Conservation (phyloP, 2,113 vertebrate species). For the Ursus arctos region DNA sequence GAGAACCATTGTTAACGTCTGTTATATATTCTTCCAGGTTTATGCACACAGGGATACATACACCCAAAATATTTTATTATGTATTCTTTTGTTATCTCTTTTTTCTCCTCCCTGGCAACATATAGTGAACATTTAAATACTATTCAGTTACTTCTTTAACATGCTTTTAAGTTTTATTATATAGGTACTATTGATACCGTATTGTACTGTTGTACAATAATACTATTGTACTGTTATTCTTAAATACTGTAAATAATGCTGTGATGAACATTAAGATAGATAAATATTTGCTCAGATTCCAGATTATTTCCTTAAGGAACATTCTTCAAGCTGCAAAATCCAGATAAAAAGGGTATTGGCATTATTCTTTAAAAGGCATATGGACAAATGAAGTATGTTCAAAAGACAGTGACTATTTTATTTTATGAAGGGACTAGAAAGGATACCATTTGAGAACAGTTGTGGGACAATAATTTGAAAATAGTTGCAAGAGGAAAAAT, state of each 20-base stretch:
- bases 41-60: neutral
- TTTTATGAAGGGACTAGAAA: neutral
- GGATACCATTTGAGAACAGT: neutral
- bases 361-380: neutral
- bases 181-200: neutral
- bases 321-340: neutral
- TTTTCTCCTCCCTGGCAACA: neutral
- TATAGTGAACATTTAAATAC: neutral
- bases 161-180: neutral
- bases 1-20: neutral
- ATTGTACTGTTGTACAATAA: neutral
- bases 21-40: neutral
- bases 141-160: neutral
- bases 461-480: neutral
- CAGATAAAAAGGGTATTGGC: neutral
- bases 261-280: neutral
- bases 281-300: neutral
- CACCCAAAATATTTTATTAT: neutral
- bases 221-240: neutral
- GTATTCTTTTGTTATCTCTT: neutral
- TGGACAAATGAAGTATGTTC: neutral
- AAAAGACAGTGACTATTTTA: neutral
- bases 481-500: neutral
- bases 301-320: neutral
- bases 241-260: neutral